Evolutionary conservation across 2,113 vertebrate species (phyloP), one percentile per base, ranked within the genome.

Genomic region (Toxotes jaculatrix): DNA sequence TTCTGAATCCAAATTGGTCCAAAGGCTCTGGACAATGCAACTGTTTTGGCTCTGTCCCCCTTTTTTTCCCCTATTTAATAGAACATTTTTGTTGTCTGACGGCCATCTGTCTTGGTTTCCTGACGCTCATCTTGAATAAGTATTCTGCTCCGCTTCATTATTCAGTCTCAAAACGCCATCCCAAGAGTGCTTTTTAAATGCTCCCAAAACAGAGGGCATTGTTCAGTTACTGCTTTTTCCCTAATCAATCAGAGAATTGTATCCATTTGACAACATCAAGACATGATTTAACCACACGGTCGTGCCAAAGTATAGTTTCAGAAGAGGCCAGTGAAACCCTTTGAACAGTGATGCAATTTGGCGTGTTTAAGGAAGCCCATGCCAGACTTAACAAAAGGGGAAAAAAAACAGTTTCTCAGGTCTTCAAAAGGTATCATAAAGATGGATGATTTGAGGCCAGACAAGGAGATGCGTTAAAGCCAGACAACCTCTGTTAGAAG

Each of bases 141-240:
- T 64, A 55, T 51, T 65, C 67, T 1, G 0, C 42, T 40, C 51
- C 1, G 4, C 45, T 49, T 69, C 59, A 36, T 43, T 63, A 70
- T 72, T 67, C 19, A 83, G 70, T 43, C 74, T 47, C 38, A 75
- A 66, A 77, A 21, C 2, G 5, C 17, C 17, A 32, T 77, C 87
- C 73, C 85, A 17, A 2, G 80, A 89, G 83, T 7, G 7, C 34
- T 43, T 51, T 78, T 42, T 40, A 78, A 67, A 77, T 11, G 40
- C 38, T 64, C 77, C 9, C 23, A 36, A 85, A 91, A 92, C 60
- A 84, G 66, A 82, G 65, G 62, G 32, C 66, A 81, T 84, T 89
- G 87, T 88, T 89, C 51, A 62, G 51, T 59, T 38, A 7, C 60
- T 63, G 34, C 45, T 62, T 74, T 66, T 62, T n/a, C 21, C 38